Evolutionary conservation across 2,888 invertebrate genomes (phyloP).

Genomic region (Oxycera nigricornis): DNA sequence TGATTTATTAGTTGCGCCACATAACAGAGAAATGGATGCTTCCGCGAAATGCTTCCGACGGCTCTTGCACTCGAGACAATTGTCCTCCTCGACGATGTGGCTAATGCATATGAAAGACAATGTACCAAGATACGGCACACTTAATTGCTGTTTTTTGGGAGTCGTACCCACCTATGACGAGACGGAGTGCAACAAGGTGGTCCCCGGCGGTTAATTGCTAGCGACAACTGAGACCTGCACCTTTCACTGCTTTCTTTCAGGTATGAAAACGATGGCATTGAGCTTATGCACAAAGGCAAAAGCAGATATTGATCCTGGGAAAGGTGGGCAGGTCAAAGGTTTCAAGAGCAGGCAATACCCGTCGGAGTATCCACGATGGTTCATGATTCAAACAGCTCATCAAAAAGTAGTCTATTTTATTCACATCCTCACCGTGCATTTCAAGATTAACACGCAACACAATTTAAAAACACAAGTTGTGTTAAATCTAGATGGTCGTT

Average conservation of each 20-base stretch:
- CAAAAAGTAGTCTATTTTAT: no score
- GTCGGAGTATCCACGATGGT: no score
- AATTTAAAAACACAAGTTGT: no score
- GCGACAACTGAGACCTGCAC: background rate
- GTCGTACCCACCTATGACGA: background rate
- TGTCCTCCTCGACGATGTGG: background rate
- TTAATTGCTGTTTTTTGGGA: background rate
- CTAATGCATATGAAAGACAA: background rate
- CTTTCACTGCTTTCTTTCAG: conserved; percentile 37
- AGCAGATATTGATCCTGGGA: no score
- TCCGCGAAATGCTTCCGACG: conserved; percentile 7
- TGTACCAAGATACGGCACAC: background rate
- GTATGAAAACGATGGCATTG: background rate
- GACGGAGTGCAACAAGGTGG: background rate
- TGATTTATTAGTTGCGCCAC: conserved; percentile 17
- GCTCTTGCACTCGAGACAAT: background rate
- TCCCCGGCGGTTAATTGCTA: background rate
- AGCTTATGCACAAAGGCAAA: no score
- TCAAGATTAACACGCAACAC: no score
- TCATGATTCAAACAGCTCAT: no score
- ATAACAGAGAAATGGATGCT: conserved; percentile 14
- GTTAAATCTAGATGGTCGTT: no score
- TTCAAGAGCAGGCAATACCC: no score
- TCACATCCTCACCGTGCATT: no score
- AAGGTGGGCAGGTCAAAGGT: no score